Evolutionary conservation across 2,113 vertebrate genomes (phyloP).

Genomic region (Corvus cornix): DNA sequence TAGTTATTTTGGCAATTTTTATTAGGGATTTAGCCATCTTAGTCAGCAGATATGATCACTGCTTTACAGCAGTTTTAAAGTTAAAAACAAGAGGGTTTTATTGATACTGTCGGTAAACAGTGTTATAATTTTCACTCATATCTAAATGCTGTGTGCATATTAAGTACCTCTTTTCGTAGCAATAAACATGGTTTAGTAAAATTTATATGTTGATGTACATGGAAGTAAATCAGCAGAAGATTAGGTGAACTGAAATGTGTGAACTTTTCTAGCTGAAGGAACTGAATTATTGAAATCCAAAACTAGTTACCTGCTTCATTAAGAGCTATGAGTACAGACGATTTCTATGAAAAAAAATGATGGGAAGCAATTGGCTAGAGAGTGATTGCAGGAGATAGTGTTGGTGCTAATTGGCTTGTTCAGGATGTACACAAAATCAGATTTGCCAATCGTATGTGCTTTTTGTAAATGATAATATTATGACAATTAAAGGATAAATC

Average conservation of each 20-base stretch:
- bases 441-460: constrained; percentile 62
- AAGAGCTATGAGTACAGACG: constrained; percentile 36
- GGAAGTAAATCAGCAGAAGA: constrained; percentile 51
- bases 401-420: constrained; percentile 64
- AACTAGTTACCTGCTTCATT: constrained; percentile 69
- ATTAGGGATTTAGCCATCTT: background rate
- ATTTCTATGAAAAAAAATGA: constrained; percentile 43
- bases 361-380: constrained; percentile 61
- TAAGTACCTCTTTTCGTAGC: background rate
- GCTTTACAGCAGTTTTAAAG: background rate
- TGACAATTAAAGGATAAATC: constrained; percentile 66
- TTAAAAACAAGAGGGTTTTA: background rate
- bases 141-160: constrained; percentile 32
- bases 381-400: constrained; percentile 58
- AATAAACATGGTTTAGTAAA: constrained; percentile 2
- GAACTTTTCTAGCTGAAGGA: constrained; percentile 46
- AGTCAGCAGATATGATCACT: background rate
- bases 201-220: constrained; percentile 31
- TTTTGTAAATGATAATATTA: constrained; percentile 66
- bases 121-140: background rate
- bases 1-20: background rate
- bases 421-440: constrained; percentile 39
- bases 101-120: background rate
- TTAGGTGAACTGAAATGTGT: constrained; percentile 45
- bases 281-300: constrained; percentile 54